Percentiles rank a stretch among this genome's conserved stretches.
These are phyloP conservation scores for Carduelis carduelis DNA, from an alignment of 2,797 vertebrate genomes.

Conservation along the genomic window DNA sequence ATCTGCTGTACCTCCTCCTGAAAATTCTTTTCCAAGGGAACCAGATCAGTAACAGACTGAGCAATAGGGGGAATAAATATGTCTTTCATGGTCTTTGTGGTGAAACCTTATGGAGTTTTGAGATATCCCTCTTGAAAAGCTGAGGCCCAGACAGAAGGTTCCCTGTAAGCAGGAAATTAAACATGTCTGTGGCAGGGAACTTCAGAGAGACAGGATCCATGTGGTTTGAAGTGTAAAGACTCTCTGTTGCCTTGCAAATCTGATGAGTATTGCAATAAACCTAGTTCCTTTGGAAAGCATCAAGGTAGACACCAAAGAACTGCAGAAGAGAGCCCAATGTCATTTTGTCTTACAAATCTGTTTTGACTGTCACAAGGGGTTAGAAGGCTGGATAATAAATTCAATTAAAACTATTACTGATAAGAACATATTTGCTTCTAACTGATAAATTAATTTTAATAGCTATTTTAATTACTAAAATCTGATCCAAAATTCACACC, in stretches of 20 bases:
- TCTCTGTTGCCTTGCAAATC: not conserved
- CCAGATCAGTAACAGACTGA: slow-evolving; percentile 38
- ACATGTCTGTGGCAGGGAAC: not conserved
- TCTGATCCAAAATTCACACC: not conserved
- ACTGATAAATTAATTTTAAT: not conserved
- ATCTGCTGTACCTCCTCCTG: slow-evolving; percentile 53
- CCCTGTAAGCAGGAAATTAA: slow-evolving; percentile 37
- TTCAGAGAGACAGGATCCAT: not conserved
- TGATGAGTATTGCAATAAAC: not conserved
- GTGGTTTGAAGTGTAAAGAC: not conserved
- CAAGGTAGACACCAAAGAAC: not conserved
- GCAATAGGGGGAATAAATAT: slow-evolving; percentile 9
- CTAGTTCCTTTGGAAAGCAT: not conserved
- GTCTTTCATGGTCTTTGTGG: slow-evolving; percentile 11
- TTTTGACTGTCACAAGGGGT: not conserved
- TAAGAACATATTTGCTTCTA: not conserved
- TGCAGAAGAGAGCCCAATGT: not conserved
- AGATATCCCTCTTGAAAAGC: slow-evolving; percentile 1
- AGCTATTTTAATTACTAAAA: not conserved
- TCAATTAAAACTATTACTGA: not conserved
- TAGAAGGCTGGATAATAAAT: not conserved
- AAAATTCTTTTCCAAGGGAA: slow-evolving; percentile 30
- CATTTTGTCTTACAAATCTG: not conserved
- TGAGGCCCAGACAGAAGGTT: not conserved
- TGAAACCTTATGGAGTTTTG: slow-evolving; percentile 12